Conservation (phyloP, 2,888 invertebrate species). For the Odontocerum albicorne region DNA sequence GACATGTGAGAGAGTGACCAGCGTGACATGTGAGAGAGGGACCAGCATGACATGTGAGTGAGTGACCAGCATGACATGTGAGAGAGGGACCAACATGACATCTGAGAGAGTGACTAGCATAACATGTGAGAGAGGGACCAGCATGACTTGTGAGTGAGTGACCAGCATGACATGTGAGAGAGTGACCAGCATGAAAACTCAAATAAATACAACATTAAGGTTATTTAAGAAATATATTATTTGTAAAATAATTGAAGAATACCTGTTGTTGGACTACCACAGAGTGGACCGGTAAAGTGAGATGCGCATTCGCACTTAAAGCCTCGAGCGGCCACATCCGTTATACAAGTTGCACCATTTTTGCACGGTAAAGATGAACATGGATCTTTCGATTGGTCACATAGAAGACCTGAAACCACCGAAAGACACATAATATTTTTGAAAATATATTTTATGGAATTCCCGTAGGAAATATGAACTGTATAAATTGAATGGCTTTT, state of each 20-base stretch:
- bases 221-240: background rate
- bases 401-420: constrained; percentile 45
- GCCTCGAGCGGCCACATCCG: constrained; percentile 42
- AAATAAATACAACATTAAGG: too few relatives aligned
- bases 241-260: background rate
- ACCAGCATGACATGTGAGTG: too few relatives aligned
- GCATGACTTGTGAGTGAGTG: too few relatives aligned
- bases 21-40: too few relatives aligned
- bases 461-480: background rate
- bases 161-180: too few relatives aligned
- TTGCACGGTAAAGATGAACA: constrained; percentile 77
- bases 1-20: too few relatives aligned
- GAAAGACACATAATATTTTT: constrained; percentile 8
- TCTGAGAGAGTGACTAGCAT: too few relatives aligned
- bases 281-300: constrained; percentile 66
- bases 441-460: background rate
- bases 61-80: too few relatives aligned
- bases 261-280: constrained; percentile 44
- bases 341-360: constrained; percentile 76
- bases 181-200: too few relatives aligned
- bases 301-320: constrained; percentile 68
- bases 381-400: constrained; percentile 48
- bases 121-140: too few relatives aligned
- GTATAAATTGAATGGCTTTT: too few relatives aligned
- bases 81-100: too few relatives aligned